A percentile compares a stretch with the other conserved stretches of the same genome.
These are phyloP conservation scores for Tuberolachnus salignus DNA, from an alignment of 2,888 invertebrate genomes.

Conservation along the genomic window DNA sequence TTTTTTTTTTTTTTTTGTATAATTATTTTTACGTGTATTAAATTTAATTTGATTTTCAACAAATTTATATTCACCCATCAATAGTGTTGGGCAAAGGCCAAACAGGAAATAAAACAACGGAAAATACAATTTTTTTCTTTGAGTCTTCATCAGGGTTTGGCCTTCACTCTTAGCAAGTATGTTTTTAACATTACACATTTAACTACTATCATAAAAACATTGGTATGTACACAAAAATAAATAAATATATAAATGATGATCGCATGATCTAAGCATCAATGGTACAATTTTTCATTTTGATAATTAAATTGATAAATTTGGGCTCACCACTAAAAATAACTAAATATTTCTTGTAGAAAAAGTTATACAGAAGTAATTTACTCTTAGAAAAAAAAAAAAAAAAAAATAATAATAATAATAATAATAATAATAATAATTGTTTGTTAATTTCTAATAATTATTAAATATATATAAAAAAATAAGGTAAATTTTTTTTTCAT, in stretches of 20 bases:
- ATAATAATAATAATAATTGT: not conserved
- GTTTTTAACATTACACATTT: slow-evolving; percentile 43
- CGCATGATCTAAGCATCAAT: slow-evolving; percentile 42
- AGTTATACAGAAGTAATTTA: slow-evolving; percentile 51
- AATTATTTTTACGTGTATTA: slow-evolving; percentile 53
- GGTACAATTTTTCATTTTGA: slow-evolving; percentile 47
- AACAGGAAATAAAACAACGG: slow-evolving; percentile 31
- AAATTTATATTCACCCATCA: slow-evolving; percentile 48
- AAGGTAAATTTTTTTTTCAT: slow-evolving; percentile 33
- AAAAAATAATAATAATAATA: too few species aligned
- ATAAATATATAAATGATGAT: slow-evolving; percentile 55
- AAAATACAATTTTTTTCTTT: slow-evolving; percentile 31
- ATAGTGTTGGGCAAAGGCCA: slow-evolving; percentile 27
- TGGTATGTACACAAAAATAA: slow-evolving; percentile 56
- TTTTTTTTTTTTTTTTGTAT: too few species aligned
- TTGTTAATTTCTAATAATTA: slow-evolving; percentile 40
- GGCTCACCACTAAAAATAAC: slow-evolving; percentile 42
- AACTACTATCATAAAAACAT: slow-evolving; percentile 52
- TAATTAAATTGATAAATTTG: slow-evolving; percentile 43
- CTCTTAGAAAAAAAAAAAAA: slow-evolving; percentile 31
- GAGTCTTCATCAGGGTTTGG: slow-evolving; percentile 28
- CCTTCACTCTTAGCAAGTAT: not conserved
- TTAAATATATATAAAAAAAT: slow-evolving; percentile 51
- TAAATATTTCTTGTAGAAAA: slow-evolving; percentile 39
- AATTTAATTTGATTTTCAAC: slow-evolving; percentile 56